Conservation (phyloP, 2,113 vertebrate genomes). For the Onychorhynchus coronatus region DNA sequence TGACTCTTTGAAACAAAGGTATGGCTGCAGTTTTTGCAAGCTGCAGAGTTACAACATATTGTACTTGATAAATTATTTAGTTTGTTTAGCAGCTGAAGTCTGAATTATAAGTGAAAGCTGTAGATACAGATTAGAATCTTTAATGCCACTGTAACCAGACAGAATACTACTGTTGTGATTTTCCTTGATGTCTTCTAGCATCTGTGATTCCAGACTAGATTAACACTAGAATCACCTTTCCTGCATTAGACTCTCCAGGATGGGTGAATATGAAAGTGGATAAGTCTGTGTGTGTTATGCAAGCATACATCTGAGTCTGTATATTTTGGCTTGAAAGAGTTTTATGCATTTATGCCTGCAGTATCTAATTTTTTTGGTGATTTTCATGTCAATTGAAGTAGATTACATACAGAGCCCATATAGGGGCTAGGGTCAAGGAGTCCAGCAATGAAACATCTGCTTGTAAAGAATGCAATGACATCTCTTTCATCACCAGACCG, state of each 20-base stretch:
- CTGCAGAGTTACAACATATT: slow-evolving; percentile 76
- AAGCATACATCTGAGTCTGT: not conserved
- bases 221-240: not conserved
- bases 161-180: slow-evolving; percentile 61
- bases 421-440: not conserved
- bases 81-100: slow-evolving; percentile 73
- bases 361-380: not conserved
- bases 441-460: not conserved
- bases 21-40: slow-evolving; percentile 67
- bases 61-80: slow-evolving; percentile 89
- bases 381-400: not conserved
- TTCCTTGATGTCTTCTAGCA: slow-evolving; percentile 80
- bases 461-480: not conserved
- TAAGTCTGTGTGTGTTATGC: not conserved
- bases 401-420: not conserved
- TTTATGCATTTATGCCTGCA: not conserved
- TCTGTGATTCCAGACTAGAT: slow-evolving; percentile 51
- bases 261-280: not conserved
- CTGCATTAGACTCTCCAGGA: not conserved
- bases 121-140: slow-evolving; percentile 82
- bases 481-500: rapidly evolving
- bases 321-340: not conserved
- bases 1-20: slow-evolving; percentile 72
- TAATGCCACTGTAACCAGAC: slow-evolving; percentile 66
- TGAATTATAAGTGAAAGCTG: slow-evolving; percentile 81